Conservation (phyloP, 2,797 vertebrate genomes). For the Alosa sapidissima region DNA sequence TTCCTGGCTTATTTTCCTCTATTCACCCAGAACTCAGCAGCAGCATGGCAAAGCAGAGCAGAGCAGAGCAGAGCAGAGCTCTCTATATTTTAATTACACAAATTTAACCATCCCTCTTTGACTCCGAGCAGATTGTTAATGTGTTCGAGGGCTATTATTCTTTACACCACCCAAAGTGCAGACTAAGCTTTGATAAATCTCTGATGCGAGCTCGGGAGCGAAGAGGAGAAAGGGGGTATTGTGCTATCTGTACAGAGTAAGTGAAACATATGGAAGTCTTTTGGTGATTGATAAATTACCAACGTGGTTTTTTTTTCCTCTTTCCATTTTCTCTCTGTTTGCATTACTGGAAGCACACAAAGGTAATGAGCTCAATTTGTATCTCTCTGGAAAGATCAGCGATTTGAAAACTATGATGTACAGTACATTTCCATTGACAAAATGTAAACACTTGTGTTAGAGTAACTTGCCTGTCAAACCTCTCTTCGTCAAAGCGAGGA, state of each 20-base stretch:
- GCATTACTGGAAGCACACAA: neutral
- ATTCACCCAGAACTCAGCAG: neutral
- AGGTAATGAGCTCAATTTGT: neutral
- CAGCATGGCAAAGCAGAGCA: neutral
- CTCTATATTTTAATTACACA: conserved; percentile 63
- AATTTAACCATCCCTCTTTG: conserved; percentile 59
- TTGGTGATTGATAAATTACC: conserved; percentile 58
- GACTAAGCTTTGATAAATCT: conserved; percentile 61
- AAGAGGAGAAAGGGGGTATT: conserved; percentile 62
- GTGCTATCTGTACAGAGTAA: conserved; percentile 45
- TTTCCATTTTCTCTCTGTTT: neutral
- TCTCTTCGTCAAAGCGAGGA: neutral
- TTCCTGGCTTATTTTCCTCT: conserved; percentile 48
- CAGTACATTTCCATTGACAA: neutral
- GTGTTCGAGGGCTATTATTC: conserved; percentile 57
- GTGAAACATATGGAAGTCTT: conserved; percentile 61
- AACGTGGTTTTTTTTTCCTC: conserved; percentile 33
- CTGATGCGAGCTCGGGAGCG: conserved; percentile 41
- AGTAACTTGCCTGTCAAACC: conserved; percentile 1
- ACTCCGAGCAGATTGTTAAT: conserved; percentile 62
- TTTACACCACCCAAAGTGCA: conserved; percentile 59
- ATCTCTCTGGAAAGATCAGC: neutral
- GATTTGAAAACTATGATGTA: neutral
- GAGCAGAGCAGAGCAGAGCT: conserved; percentile 30
- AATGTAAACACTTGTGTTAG: conserved; percentile 1